Base-by-base conservation (phyloP, 2,888 invertebrate species). In the Cosmia trapezina region DNA sequence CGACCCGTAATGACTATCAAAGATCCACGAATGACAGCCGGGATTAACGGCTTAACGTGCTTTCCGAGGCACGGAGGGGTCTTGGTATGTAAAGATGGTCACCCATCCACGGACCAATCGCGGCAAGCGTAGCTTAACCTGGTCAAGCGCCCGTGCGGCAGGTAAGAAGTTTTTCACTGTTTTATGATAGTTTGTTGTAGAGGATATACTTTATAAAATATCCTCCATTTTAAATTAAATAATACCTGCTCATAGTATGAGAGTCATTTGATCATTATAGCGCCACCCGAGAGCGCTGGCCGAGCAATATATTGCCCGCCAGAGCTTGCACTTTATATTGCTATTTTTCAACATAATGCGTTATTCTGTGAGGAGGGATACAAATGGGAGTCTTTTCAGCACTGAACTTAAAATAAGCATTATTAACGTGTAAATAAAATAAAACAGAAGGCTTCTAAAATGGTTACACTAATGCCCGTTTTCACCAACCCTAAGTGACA, bases 331-430 rank as follows among this genome's bases (percentile, higher is more conserved):
- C 65, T 76, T 81, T 76, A 78, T 81, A 59, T 66, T 57, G 49
- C 53, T 57, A 76, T 81, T 76, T 81, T 78, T 76, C 77, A 76
- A 33, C 53, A 14, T 81, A 69, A 76, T 64, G 76, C 49, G 56
- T 51, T 81, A 57, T 62, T 57, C 51, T 76, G 53, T 43, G 45
- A 76, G n/a, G 12, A 47, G 45, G 14, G 33, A 19, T 45, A 65
- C 19, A 72, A 51, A 78, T 33, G 41, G 53, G 17, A 43, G 33
- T 28, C 1, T 45, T 69, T 54, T 49, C n/a, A 5, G 6, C 6
- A 60, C 49, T 43, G 1, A 59, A 12, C 49, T 43, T 22, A 57
- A 49, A 33, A 1, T 11, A 22, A 53, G n/a, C 22, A 9, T 60
- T 47, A 0, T 28, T 7, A 45, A 19, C 0, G 11, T 14, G 47